phyloP scores from a whole-genome alignment of 2,888 invertebrate species.

The Eutolmus rufibarbis region DNA sequence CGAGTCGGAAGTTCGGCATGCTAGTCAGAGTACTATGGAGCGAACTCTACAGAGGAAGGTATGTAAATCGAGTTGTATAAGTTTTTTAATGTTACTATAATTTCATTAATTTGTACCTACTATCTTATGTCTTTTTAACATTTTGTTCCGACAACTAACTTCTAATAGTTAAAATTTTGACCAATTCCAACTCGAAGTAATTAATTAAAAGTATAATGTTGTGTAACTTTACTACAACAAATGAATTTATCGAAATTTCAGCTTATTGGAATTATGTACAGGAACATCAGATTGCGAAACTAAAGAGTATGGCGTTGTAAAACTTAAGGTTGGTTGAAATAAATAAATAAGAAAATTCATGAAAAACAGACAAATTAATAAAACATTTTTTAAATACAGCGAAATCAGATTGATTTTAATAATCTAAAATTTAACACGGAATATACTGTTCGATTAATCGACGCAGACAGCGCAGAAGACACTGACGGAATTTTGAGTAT shows the following conservation, averaged over 20 bases:
- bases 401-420: constrained; percentile 59
- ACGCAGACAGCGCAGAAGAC: constrained; percentile 34
- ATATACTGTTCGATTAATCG: constrained; percentile 55
- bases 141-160: too few relatives aligned
- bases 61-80: neutral
- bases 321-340: constrained; percentile 55
- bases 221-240: neutral
- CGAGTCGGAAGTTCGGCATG: constrained; percentile 60
- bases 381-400: constrained; percentile 51
- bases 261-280: constrained; percentile 60
- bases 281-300: constrained; percentile 58
- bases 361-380: neutral
- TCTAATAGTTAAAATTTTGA: too few relatives aligned
- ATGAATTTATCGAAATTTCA: constrained; percentile 42
- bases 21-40: constrained; percentile 60
- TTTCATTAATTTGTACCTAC: neutral
- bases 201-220: neutral
- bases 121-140: too few relatives aligned
- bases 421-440: constrained; percentile 60
- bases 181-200: neutral
- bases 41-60: constrained; percentile 59
- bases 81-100: neutral
- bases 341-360: neutral
- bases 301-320: constrained; percentile 59
- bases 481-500: neutral